These are phyloP conservation scores for Lucifuga dentata DNA, from an alignment of 2,113 vertebrate genomes.

Conservation along the genomic window DNA sequence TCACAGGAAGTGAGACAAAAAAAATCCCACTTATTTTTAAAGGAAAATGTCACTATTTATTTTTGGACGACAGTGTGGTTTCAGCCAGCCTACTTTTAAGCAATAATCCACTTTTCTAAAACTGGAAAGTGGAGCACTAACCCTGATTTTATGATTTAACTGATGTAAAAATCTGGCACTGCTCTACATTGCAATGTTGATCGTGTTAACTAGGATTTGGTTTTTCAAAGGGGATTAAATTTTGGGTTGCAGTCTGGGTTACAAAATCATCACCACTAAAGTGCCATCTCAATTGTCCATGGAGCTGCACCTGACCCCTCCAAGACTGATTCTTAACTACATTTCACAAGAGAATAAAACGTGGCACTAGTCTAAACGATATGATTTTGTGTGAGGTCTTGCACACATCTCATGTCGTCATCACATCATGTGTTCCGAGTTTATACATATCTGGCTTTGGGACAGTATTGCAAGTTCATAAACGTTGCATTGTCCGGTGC, in stretches of 20 bases:
- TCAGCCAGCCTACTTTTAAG: conserved; percentile 29
- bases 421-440: too few species aligned
- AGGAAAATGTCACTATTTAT: conserved; percentile 27
- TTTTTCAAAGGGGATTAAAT: too few species aligned
- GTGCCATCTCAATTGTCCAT: too few species aligned
- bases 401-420: too few species aligned
- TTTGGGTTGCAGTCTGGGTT: too few species aligned
- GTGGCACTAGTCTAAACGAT: too few species aligned
- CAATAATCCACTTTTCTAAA: conserved; percentile 46
- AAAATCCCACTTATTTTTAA: neutral
- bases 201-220: neutral
- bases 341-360: too few species aligned
- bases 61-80: conserved; percentile 13
- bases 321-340: too few species aligned
- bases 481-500: conserved; percentile 1
- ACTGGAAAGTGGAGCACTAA: conserved; percentile 33
- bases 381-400: too few species aligned
- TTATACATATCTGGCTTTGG: neutral
- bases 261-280: too few species aligned
- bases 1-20: too few species aligned
- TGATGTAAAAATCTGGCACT: conserved; percentile 4
- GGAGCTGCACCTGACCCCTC: too few species aligned
- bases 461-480: conserved; percentile 14
- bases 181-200: conserved; percentile 6
- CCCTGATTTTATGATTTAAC: conserved; percentile 37